Evolutionary conservation across 2,888 invertebrate genomes (phyloP).

Genomic region (Stictocephala bisonia): DNA sequence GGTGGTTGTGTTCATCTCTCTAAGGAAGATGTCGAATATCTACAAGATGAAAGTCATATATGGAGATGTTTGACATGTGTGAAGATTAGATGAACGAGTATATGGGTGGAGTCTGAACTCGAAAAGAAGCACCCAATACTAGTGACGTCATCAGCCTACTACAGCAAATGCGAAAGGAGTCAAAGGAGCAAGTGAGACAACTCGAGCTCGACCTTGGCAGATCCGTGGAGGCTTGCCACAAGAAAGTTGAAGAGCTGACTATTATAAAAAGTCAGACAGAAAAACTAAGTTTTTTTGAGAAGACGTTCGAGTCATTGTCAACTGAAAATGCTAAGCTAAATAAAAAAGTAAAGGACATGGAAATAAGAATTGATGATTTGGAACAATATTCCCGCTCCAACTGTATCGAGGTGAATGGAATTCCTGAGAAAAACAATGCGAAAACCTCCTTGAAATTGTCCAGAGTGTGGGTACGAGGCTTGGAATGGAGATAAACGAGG

Average conservation of each 20-base stretch:
- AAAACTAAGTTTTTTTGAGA: background rate
- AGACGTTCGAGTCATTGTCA: background rate
- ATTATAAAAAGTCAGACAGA: background rate
- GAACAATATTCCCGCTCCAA: background rate
- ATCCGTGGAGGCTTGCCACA: constrained; percentile 21
- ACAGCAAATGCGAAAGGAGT: constrained; percentile 39
- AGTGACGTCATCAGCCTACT: no score
- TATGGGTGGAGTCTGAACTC: no score
- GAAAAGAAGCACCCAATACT: no score
- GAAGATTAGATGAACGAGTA: no score
- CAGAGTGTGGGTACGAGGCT: no score
- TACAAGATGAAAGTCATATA: no score
- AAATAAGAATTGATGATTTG: background rate
- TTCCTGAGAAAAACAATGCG: constrained; percentile 1
- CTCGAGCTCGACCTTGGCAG: background rate
- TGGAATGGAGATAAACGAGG: no score
- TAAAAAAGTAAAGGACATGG: background rate
- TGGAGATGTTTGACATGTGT: no score
- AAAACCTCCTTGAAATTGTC: no score
- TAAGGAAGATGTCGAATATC: no score
- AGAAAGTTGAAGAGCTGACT: constrained; percentile 6
- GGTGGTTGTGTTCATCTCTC: no score
- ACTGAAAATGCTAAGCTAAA: background rate
- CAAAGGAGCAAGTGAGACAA: background rate
- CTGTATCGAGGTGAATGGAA: background rate